Conservation (phyloP, 2,888 invertebrate genomes). For the Noctua pronuba region DNA sequence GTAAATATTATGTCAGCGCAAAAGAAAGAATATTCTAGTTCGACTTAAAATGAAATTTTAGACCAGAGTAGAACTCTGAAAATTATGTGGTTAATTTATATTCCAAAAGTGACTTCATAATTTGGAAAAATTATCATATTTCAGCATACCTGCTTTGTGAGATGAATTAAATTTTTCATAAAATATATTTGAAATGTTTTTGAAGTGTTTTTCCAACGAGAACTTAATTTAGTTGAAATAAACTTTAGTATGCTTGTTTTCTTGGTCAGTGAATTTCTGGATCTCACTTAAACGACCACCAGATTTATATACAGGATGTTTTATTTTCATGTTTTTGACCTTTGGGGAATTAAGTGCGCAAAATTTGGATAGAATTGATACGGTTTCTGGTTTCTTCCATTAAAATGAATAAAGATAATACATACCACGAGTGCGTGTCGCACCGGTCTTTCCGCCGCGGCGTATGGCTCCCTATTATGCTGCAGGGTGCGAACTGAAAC, state of each 20-base stretch:
- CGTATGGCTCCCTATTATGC: constrained; percentile 90
- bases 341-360: background rate
- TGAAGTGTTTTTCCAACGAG: constrained; percentile 11
- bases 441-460: constrained; percentile 90
- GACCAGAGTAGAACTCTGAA: constrained; percentile 19
- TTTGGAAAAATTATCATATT: constrained; percentile 54
- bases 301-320: background rate
- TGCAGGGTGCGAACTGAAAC: constrained; percentile 89
- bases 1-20: constrained; percentile 23
- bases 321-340: background rate
- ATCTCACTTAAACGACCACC: background rate
- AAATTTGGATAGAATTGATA: background rate
- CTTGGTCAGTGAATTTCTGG: background rate
- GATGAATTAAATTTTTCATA: constrained; percentile 41
- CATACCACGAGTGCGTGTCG: constrained; percentile 90
- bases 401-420: constrained; percentile 60
- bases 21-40: constrained; percentile 21
- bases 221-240: constrained; percentile 29
- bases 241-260: constrained; percentile 9
- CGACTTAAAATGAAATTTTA: constrained; percentile 37
- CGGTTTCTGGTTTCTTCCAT: background rate
- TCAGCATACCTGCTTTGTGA: constrained; percentile 49
- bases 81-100: constrained; percentile 44
- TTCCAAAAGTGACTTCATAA: constrained; percentile 51
- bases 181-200: constrained; percentile 29